Base-by-base conservation (phyloP, 1,140 invertebrate species). In the Leptinotarsa texana region DNA sequence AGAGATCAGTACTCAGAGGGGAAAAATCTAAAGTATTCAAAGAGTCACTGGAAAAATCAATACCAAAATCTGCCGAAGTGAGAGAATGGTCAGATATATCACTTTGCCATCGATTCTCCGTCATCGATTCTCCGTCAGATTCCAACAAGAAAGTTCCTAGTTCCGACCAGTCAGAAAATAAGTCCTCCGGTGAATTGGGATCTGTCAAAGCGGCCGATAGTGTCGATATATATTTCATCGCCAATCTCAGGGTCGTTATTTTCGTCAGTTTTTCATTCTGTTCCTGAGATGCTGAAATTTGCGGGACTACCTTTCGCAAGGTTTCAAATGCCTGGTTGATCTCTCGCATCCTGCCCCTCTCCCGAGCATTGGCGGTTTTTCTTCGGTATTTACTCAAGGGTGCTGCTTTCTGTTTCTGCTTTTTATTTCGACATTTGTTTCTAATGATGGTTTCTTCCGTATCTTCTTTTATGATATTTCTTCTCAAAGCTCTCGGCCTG, bases 311-410 rank as follows among this genome's bases (percentile, higher is more conserved):
- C 42, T 89, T 87, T 24, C 93, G 88, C 2, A 97, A 87, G 2
- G 90, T 88, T 84, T 96, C 94, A 86, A 96, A 97, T 2, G 94
- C 95, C 67, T 91, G 88, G 86, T 96, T 96, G 72, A 97, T 96
- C 83, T 96, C 94, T 65, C 93, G 87, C 95, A 97, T 96, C 65
- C 95, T 87, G 71, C 90, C 91, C 24, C 95, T 84, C 84, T 97
- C 95, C 4, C 95, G 85, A 0, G 94, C 94, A 87, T 97, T 97
- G 2, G 95, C 95, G 1, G 95, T 95, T 87, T 94, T 95, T 74
- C 95, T 88, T 21, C 95, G 86, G 85, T 97, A 97, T 85, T 96
- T 97, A 87, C 93, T 95, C 73, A 96, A 87, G 2, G 95, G 95
- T 51, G 94, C 91, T 5, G 94, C 90, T 84, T 92, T 91, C 72